Evolutionary conservation across 53 echinoderm and acorn worm species (phyloP).

Genomic region (Zoroaster sp.): DNA sequence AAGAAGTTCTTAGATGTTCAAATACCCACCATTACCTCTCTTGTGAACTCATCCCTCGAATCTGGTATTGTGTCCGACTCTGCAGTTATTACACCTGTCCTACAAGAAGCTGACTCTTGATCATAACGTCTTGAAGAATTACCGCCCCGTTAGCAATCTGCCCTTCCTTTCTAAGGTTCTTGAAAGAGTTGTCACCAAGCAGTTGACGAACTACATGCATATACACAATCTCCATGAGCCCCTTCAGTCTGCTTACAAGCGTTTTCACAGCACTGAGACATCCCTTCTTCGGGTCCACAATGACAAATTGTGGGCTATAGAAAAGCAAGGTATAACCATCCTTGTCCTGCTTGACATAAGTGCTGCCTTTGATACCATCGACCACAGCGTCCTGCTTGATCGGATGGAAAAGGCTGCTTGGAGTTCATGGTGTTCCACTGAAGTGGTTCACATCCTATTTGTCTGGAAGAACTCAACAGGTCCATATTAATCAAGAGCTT

Average conservation of each 20-base stretch:
- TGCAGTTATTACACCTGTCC: background rate
- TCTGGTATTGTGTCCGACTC: background rate
- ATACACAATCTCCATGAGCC: no score
- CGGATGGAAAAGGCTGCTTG: background rate
- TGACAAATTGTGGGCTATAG: no score
- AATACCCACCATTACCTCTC: background rate
- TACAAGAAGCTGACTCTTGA: background rate
- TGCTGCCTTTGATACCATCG: background rate
- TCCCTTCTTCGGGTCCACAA: no score
- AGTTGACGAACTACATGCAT: no score
- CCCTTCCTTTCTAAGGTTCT: background rate
- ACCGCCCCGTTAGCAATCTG: background rate
- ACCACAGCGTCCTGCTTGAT: background rate
- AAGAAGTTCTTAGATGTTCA: background rate
- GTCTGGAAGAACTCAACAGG: no score
- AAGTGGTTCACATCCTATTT: no score
- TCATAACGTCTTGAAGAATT: background rate
- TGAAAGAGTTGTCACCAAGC: background rate
- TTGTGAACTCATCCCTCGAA: background rate
- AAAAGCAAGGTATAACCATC: no score
- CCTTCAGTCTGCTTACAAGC: no score
- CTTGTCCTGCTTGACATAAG: no score
- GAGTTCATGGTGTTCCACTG: background rate
- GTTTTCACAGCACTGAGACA: no score
- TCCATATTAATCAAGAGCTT: no score